Percentiles rank a stretch among this genome's conserved stretches.
Evolutionary conservation across 2,797 vertebrate genomes (phyloP).

Genomic region (Hemitrygon akajei): DNA sequence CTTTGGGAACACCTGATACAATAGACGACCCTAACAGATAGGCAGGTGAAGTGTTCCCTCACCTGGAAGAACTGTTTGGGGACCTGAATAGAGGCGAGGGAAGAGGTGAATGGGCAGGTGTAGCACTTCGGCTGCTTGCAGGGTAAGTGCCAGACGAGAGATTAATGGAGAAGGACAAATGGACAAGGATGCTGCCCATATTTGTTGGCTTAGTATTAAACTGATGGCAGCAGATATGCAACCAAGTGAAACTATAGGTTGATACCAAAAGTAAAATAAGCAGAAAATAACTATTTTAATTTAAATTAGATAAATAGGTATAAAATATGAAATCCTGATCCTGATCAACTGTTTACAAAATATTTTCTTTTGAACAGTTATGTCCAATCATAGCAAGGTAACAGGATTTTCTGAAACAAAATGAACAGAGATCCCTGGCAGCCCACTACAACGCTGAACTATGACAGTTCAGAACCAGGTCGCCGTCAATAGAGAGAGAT

Average conservation of each 20-base stretch:
- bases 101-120: too few relatives aligned
- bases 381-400: neutral
- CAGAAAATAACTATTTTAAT: neutral
- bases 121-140: too few relatives aligned
- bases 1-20: too few relatives aligned
- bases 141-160: too few relatives aligned
- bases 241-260: neutral
- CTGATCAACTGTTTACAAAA: neutral
- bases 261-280: neutral
- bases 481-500: neutral
- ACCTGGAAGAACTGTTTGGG: too few relatives aligned
- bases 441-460: neutral
- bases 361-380: neutral
- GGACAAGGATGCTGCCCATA: neutral
- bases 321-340: neutral
- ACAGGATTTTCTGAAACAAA: neutral
- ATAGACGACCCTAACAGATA: too few relatives aligned
- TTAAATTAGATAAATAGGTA: neutral
- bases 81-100: too few relatives aligned
- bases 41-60: too few relatives aligned
- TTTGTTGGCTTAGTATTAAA: neutral
- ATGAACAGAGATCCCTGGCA: neutral
- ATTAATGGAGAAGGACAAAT: too few relatives aligned
- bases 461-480: neutral
- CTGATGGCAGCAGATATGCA: neutral